Percentiles rank a stretch among this genome's conserved stretches.
phyloP scores from a whole-genome alignment of 2,888 invertebrate genomes.

The Protophormia terraenovae region DNA sequence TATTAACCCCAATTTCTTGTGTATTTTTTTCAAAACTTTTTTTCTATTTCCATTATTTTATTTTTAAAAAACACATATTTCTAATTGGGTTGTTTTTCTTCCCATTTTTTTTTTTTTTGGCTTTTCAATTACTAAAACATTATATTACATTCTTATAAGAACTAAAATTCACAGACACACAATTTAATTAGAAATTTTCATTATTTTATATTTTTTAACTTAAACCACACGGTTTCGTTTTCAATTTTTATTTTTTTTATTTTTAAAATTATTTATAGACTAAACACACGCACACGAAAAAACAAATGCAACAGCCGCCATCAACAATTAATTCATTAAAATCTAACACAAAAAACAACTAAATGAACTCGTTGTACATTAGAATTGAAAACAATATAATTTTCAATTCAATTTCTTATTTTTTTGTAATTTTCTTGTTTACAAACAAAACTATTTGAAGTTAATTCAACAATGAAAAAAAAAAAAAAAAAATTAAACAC shows the following conservation, averaged over 20 bases:
- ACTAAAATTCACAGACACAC: slow-evolving; percentile 22
- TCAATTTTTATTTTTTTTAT: slow-evolving; percentile 17
- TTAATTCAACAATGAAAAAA: slow-evolving; percentile 3
- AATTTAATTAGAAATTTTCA: slow-evolving; percentile 36
- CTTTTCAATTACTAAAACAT: slow-evolving; percentile 46
- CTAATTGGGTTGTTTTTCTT: slow-evolving; percentile 45
- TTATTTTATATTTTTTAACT: slow-evolving; percentile 52
- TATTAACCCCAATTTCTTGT: slow-evolving; percentile 50
- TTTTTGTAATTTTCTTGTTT: slow-evolving; percentile 43
- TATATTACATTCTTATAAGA: slow-evolving; percentile 36
- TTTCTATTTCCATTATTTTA: not conserved
- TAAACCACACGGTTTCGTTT: slow-evolving; percentile 47
- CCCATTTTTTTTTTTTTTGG: slow-evolving; percentile 39
- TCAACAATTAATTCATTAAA: slow-evolving; percentile 67
- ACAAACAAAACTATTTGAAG: slow-evolving; percentile 38
- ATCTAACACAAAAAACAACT: not conserved
- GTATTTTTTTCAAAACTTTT: too few relatives aligned
- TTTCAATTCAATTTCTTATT: slow-evolving; percentile 13
- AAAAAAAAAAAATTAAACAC: not conserved
- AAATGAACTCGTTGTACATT: slow-evolving; percentile 38
- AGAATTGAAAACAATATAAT: slow-evolving; percentile 44
- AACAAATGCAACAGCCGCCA: slow-evolving; percentile 44
- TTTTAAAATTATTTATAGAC: slow-evolving; percentile 62
- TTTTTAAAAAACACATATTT: not conserved
- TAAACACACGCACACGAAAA: slow-evolving; percentile 53